Evolutionary conservation across 1,140 invertebrate species (phyloP), one percentile per base, ranked within the genome.

Genomic region (Thaumatotibia leucotreta): DNA sequence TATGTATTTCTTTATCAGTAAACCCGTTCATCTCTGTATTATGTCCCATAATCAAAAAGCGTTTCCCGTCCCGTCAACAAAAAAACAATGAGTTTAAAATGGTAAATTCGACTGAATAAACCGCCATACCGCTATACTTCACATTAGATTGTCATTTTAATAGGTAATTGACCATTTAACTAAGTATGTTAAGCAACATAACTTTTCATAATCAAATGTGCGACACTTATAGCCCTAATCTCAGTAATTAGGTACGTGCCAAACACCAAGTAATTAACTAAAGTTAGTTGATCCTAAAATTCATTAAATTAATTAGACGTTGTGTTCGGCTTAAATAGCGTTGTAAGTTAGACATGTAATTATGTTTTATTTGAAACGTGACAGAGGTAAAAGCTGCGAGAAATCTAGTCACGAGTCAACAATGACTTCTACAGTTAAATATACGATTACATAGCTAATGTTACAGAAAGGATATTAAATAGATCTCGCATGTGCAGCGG

Each of bases 401-500:
- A 74, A 70, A 74, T 64, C 68, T 50, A 33, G 64, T 65, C 65
- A 66, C 63, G 67, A 70, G 63, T 45, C 54, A 65, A 72, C 67
- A 65, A 67, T 54, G 32, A 33, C 11, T 58, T 58, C 23, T 69
- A 65, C 66, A 52, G 66, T 68, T 71, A 69, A 68, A 70, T 67
- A 70, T 66, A 69, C 35, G 35, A 72, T 70, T 70, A 68, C 22
- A 58, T 64, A 24, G 50, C 66, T 45, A 72, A 20, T 20, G 8
- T 45, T 45, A 17, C 2, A 45, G 6, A 45, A 45, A 8, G 20
- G 39, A 39, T n/a, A 39, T 14, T 39, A 39, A 39, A 39, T 39
- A 39, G 35, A 39, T 17, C 14, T 14, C 6, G n/a, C 35, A 39
- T 39, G 35, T n/a, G n/a, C n/a, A n/a, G n/a, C n/a, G n/a, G n/a